These are phyloP conservation scores for Lepisosteus osseus DNA, from an alignment of 2,113 vertebrate genomes.

Conservation along the genomic window DNA sequence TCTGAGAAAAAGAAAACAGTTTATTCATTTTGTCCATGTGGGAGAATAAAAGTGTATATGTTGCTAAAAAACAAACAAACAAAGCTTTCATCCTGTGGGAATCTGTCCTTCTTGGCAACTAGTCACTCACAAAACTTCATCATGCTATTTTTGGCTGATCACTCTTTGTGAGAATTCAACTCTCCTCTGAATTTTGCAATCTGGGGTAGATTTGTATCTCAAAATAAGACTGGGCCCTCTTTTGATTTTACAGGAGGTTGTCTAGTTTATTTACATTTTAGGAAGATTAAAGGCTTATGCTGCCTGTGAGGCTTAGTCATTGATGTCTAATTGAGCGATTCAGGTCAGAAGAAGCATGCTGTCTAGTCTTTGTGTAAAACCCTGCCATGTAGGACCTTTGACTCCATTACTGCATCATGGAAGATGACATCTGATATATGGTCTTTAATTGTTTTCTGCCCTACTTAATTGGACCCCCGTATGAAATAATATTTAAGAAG, in stretches of 20 bases:
- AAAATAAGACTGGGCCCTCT: neutral
- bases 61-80: too few relatives aligned
- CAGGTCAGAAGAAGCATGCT: constrained; percentile 27
- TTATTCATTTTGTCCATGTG: too few relatives aligned
- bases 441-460: constrained; percentile 32
- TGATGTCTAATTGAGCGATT: constrained; percentile 36
- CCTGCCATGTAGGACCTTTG: constrained; percentile 15
- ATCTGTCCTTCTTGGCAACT: too few relatives aligned
- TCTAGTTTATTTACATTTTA: constrained; percentile 17
- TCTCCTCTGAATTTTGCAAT: too few relatives aligned
- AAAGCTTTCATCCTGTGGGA: too few relatives aligned
- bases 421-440: constrained; percentile 12
- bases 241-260: neutral
- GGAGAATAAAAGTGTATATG: too few relatives aligned
- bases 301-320: constrained; percentile 11
- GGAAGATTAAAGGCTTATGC: constrained; percentile 16
- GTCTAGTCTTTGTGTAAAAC: constrained; percentile 24
- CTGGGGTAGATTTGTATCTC: too few relatives aligned
- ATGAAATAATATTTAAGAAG: constrained; percentile 27
- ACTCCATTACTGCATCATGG: neutral
- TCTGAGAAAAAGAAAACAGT: too few relatives aligned
- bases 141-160: too few relatives aligned
- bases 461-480: constrained; percentile 24
- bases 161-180: too few relatives aligned
- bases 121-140: too few relatives aligned